Percentiles rank a stretch among this genome's conserved stretches.
Evolutionary conservation across 2,797 vertebrate species (phyloP).

Genomic region (Petrocephalus sullivani): DNA sequence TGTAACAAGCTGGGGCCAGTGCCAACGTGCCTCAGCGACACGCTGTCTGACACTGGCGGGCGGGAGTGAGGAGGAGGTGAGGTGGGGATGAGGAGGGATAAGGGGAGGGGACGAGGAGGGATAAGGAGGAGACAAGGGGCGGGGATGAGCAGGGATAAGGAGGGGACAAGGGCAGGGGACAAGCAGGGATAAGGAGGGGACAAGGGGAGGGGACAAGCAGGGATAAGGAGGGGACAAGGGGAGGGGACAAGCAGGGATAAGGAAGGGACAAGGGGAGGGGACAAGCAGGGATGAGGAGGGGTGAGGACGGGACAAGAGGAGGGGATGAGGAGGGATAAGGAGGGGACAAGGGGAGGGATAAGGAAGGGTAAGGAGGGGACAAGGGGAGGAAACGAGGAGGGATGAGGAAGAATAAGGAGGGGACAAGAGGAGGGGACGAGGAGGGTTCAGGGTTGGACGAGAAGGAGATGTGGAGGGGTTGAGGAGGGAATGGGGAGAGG

Average conservation of each 20-base stretch:
- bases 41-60: neutral
- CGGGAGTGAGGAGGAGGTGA: neutral
- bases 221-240: too few species aligned
- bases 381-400: too few species aligned
- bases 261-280: too few species aligned
- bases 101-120: too few species aligned
- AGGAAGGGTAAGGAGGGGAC: neutral
- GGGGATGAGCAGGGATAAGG: neutral
- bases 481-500: too few species aligned
- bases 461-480: too few species aligned
- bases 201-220: too few species aligned
- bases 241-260: too few species aligned
- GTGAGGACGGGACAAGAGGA: neutral
- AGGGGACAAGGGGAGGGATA: neutral
- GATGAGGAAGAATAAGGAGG: too few species aligned
- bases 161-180: neutral
- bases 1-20: neutral
- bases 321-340: neutral
- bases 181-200: neutral
- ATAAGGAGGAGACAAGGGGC: neutral
- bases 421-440: neutral
- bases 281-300: too few species aligned
- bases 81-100: too few species aligned
- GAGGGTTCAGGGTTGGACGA: too few species aligned
- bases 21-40: neutral